A percentile compares a stretch with the other conserved stretches of the same genome.
Conservation (phyloP, 2,888 invertebrate species). For the Nemotelus nigrinus region DNA sequence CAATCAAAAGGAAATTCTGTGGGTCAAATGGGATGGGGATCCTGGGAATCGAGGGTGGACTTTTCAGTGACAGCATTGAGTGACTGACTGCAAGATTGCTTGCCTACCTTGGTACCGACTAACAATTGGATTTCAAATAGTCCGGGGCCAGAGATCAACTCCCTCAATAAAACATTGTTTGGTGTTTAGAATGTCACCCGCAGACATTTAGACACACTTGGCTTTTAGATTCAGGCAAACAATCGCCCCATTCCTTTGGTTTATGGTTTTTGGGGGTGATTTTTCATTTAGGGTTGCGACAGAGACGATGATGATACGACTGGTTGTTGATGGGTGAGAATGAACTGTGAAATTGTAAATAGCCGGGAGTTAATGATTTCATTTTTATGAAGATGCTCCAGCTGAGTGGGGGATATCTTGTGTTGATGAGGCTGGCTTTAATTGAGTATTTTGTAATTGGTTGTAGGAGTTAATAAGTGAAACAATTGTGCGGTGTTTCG, state of each 20-base stretch:
- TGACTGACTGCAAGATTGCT: neutral
- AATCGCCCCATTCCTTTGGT: neutral
- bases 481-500: too few relatives aligned
- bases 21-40: conserved; percentile 32
- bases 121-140: conserved; percentile 28
- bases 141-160: conserved; percentile 47
- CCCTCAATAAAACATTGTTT: conserved; percentile 63
- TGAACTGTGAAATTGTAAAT: conserved; percentile 49
- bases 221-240: conserved; percentile 27
- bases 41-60: conserved; percentile 30
- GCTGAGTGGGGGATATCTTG: conserved; percentile 16
- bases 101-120: conserved; percentile 1
- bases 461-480: conserved; percentile 31
- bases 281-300: conserved; percentile 43
- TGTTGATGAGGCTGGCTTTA: conserved; percentile 28
- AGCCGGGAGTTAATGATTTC: conserved; percentile 46
- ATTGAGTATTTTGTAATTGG: conserved; percentile 40
- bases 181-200: conserved; percentile 64
- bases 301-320: conserved; percentile 33
- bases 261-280: conserved; percentile 25
- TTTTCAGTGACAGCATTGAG: neutral
- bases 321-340: conserved; percentile 28
- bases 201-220: conserved; percentile 59
- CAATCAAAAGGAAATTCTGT: neutral
- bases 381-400: conserved; percentile 38